These are phyloP conservation scores for Tridacna gigas DNA, from an alignment of 2,888 invertebrate genomes.

Conservation along the genomic window DNA sequence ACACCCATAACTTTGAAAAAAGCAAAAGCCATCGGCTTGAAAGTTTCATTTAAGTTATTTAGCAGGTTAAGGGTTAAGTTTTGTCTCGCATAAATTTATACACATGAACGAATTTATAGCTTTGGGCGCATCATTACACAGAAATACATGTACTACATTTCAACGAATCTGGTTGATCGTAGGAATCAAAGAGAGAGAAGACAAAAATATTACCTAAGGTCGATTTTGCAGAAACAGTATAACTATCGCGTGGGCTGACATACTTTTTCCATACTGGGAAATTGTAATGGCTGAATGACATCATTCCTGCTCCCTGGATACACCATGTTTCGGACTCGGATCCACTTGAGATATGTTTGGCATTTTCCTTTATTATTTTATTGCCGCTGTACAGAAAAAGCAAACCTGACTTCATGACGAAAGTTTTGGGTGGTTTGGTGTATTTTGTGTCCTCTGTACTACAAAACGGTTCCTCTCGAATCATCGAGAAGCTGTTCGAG, in stretches of 20 bases:
- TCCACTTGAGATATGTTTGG: not conserved
- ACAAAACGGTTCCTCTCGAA: not conserved
- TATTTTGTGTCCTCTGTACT: not conserved
- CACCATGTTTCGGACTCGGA: not conserved
- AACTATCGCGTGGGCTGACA: not conserved
- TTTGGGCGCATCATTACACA: not conserved
- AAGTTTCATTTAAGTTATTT: not conserved
- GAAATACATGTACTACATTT: too few species aligned
- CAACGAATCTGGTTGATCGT: too few species aligned
- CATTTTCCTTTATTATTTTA: constrained; percentile 27
- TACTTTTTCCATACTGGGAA: constrained; percentile 6
- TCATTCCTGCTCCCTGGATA: not conserved
- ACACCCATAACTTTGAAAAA: too few species aligned
- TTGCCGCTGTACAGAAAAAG: constrained; percentile 52
- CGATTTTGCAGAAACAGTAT: not conserved
- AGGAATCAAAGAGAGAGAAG: too few species aligned
- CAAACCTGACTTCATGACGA: constrained; percentile 41
- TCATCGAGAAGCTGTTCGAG: constrained; percentile 24
- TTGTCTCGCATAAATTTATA: too few species aligned
- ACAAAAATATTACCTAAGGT: not conserved
- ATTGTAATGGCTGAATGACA: not conserved
- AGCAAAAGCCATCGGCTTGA: too few species aligned
- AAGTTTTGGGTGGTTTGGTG: constrained; percentile 50
- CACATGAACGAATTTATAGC: too few species aligned
- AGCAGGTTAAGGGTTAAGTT: too few species aligned